phyloP scores from a whole-genome alignment of 2,113 vertebrate species.

The Tympanuchus pallidicinctus region DNA sequence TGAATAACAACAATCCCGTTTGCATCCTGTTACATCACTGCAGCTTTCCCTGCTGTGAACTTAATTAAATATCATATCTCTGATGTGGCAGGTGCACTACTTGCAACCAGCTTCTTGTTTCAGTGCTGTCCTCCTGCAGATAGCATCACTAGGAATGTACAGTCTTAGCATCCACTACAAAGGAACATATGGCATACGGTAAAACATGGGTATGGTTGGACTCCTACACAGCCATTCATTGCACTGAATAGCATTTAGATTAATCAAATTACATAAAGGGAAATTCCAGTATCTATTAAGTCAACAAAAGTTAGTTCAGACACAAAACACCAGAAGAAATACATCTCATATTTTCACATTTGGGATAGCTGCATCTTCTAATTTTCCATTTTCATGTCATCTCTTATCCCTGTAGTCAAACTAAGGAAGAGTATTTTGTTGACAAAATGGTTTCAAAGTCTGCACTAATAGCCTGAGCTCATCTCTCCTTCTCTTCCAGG shows the following conservation, averaged over 20 bases:
- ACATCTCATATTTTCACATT: background rate
- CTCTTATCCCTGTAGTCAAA: constrained; percentile 49
- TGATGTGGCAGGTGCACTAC: background rate
- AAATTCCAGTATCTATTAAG: background rate
- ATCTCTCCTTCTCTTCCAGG: constrained; percentile 39
- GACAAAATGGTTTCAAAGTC: constrained; percentile 63
- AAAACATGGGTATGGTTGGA: background rate
- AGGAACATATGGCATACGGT: background rate
- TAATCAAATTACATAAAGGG: background rate
- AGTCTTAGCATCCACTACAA: background rate
- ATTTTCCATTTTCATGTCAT: constrained; percentile 64
- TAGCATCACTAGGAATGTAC: background rate
- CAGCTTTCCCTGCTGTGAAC: background rate
- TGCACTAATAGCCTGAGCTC: constrained; percentile 14
- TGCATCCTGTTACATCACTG: background rate
- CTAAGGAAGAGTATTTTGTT: constrained; percentile 55
- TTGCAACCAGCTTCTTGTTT: background rate
- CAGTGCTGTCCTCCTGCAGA: background rate
- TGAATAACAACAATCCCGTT: background rate
- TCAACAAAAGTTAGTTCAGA: background rate
- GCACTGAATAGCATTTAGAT: background rate
- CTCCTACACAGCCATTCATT: background rate
- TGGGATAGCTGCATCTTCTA: constrained; percentile 15
- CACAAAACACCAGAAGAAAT: background rate
- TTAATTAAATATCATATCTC: background rate